Conservation (phyloP, 1,140 invertebrate species). For the Drosophila carrolli region DNA sequence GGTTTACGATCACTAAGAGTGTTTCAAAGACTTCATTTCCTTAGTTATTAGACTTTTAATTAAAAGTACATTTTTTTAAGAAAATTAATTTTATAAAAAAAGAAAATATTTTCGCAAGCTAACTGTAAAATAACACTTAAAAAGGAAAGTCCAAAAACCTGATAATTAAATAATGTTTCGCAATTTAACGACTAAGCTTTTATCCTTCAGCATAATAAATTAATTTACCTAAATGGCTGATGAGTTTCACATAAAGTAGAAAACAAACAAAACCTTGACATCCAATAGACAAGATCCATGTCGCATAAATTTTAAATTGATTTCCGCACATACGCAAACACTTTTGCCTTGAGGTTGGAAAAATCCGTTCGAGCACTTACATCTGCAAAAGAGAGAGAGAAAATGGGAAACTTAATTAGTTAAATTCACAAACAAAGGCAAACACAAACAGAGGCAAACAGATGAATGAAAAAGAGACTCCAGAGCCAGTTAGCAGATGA, state of each 20-base stretch:
- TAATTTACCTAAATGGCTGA: conserved; percentile 33
- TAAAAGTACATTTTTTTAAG: not conserved
- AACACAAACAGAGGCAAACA: conserved; percentile 30
- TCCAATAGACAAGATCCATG: conserved; percentile 14
- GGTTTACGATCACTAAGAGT: no score
- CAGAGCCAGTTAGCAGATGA: conserved; percentile 35
- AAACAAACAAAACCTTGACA: conserved; percentile 38
- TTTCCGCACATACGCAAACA: conserved; percentile 8
- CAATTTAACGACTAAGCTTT: conserved; percentile 8
- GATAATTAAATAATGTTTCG: conserved; percentile 25
- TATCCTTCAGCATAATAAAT: conserved; percentile 27
- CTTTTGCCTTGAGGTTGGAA: conserved; percentile 14
- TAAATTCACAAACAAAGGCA: conserved; percentile 65
- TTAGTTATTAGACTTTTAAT: no score
- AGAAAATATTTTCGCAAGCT: conserved; percentile 1
- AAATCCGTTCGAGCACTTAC: conserved; percentile 59
- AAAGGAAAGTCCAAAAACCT: not conserved
- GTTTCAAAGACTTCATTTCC: no score
- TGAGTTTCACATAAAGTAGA: conserved; percentile 25
- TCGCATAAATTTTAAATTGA: conserved; percentile 34
- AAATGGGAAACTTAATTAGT: conserved; percentile 76
- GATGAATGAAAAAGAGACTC: conserved; percentile 28
- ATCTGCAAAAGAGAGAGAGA: conserved; percentile 72
- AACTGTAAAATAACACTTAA: not conserved
- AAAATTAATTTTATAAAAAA: conserved; percentile 3